Percentiles rank a stretch among this genome's conserved stretches.
phyloP scores from a whole-genome alignment of 2,888 invertebrate genomes.

The Neoscelio sp. region DNA sequence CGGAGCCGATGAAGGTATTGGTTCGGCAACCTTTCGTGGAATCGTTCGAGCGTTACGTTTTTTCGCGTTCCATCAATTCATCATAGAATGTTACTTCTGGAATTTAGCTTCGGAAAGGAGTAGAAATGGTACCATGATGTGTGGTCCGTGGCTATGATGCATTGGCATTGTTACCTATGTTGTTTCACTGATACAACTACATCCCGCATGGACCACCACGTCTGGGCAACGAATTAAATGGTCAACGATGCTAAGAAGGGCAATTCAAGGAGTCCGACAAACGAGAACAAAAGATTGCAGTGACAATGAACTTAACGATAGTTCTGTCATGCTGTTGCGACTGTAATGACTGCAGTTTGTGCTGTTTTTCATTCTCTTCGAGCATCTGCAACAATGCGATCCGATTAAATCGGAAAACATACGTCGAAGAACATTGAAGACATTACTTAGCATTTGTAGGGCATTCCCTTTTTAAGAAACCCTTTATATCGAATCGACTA shows the following conservation, averaged over 20 bases:
- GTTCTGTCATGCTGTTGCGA: slow-evolving; percentile 53
- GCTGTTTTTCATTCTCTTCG: slow-evolving; percentile 52
- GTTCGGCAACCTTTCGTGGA: slow-evolving; percentile 59
- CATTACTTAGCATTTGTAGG: slow-evolving; percentile 19
- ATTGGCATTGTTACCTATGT: slow-evolving; percentile 71
- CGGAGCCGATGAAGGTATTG: slow-evolving; percentile 47
- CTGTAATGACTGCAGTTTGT: slow-evolving; percentile 53
- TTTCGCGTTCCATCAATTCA: slow-evolving; percentile 75
- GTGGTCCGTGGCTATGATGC: slow-evolving; percentile 77
- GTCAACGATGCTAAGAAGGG: slow-evolving; percentile 55
- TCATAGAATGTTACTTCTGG: slow-evolving; percentile 82
- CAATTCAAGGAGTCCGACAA: slow-evolving; percentile 70
- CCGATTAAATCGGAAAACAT: slow-evolving; percentile 40
- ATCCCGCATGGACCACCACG: slow-evolving; percentile 64
- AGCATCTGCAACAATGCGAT: slow-evolving; percentile 42
- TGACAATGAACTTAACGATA: slow-evolving; percentile 70
- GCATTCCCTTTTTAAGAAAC: too few relatives aligned
- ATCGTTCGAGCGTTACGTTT: slow-evolving; percentile 52
- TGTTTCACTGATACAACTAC: slow-evolving; percentile 44
- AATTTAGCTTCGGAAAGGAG: slow-evolving; percentile 76
- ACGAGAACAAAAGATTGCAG: slow-evolving; percentile 72
- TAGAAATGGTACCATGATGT: slow-evolving; percentile 76
- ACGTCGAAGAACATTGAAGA: slow-evolving; percentile 36
- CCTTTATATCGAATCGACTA: too few relatives aligned
- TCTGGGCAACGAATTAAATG: slow-evolving; percentile 67